Base-by-base conservation (phyloP, 2,888 invertebrate genomes). In the Aricia artaxerxes region DNA sequence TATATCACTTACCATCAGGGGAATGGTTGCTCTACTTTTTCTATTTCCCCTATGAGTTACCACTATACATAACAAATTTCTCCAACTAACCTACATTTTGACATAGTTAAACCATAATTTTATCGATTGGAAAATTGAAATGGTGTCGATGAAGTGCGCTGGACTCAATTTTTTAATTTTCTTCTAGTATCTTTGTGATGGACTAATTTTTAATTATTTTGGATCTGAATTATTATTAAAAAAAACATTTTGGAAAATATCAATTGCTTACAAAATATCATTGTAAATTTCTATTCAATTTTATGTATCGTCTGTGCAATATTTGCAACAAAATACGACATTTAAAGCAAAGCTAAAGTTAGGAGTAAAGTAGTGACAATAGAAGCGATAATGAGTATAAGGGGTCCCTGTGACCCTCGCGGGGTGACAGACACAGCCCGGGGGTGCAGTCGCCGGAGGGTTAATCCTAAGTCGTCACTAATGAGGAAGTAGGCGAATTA, bases 81-180 rank as follows among this genome's bases (percentile, higher is more conserved):
- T 64, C 64, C 64, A 64, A 64, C 24, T 61, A 61, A 61, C 61
- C 61, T 64, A 64, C 64, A 64, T 64, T 64, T 64, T 64, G 64
- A 24, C 64, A 64, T 31, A 24, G 31, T 64, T 31, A 24, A 61
- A 61, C 24, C n/a, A 24, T 61, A 61, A 61, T 61, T 61, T 24
- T 7, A 24, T 61, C 61, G 61, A 7, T 61, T 61, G 24, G 24
- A 61, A 61, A 61, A 61, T 61, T 7, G 24, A 61, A 13, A 61
- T 16, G 1, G 61, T 61, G 13, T 61, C 24, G 6, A 61, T 61
- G 49, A 49, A 49, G 11, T 49, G 49, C 9, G 11, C 9, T 49
- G 49, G 49, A 49, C 49, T 49, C 49, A 49, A 49, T 49, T 49
- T 9, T 49, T 49, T 2, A 49, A 49, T 49, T 44, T 40, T 40